These are phyloP conservation scores for Xiphophorus maculatus DNA, from an alignment of 2,113 vertebrate species.

Conservation along the genomic window DNA sequence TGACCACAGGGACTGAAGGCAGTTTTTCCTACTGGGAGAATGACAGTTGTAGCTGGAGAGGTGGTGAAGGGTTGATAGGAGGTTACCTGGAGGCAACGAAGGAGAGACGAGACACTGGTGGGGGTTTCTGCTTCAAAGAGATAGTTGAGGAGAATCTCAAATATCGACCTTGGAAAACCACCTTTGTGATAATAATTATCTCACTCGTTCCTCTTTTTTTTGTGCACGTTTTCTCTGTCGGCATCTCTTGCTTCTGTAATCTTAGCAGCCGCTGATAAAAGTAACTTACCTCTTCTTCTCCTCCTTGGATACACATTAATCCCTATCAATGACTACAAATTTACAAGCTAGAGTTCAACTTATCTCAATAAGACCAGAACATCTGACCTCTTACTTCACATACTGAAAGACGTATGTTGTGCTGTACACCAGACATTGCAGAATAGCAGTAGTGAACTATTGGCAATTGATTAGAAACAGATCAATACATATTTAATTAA, in stretches of 20 bases:
- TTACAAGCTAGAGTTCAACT: conserved; percentile 78
- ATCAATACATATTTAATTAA: too few relatives aligned
- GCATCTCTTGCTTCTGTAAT: conserved; percentile 69
- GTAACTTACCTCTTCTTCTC: conserved; percentile 62
- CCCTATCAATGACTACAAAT: conserved; percentile 82
- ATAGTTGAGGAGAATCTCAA: conserved; percentile 60
- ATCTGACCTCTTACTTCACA: conserved; percentile 45
- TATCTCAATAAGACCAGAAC: conserved; percentile 75
- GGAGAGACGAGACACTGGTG: conserved; percentile 17
- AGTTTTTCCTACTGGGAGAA: conserved; percentile 30
- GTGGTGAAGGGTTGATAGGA: conserved; percentile 37
- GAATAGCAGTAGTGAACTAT: too few relatives aligned
- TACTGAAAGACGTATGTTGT: conserved; percentile 28
- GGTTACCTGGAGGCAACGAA: conserved; percentile 42
- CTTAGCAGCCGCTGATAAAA: conserved; percentile 77
- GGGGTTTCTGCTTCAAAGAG: conserved; percentile 40
- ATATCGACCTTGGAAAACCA: conserved; percentile 78
- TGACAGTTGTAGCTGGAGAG: conserved; percentile 41
- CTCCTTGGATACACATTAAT: conserved; percentile 82
- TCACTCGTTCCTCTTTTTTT: conserved; percentile 11
- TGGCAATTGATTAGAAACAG: too few relatives aligned
- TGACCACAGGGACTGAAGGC: conserved; percentile 37
- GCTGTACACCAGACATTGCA: conserved; percentile 3
- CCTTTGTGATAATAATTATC: conserved; percentile 67
- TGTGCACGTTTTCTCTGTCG: conserved; percentile 4